Percentiles rank a stretch among this genome's conserved stretches.
Conservation (phyloP, 2,888 invertebrate species). For the Salticus scenicus region DNA sequence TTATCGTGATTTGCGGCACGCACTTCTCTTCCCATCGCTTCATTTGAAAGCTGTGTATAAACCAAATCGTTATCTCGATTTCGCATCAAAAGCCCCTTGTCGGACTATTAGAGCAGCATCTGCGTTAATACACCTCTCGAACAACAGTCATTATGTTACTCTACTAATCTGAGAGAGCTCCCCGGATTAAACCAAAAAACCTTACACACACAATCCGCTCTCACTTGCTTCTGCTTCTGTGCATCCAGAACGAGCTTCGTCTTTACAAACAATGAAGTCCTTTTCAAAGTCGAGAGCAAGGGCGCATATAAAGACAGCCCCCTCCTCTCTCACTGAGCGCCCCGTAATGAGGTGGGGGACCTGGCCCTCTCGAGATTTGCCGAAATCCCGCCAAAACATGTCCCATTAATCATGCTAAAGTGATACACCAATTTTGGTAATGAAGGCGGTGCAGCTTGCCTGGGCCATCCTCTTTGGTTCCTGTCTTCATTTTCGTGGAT, state of each 20-base stretch:
- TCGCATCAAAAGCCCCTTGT: conserved; percentile 15
- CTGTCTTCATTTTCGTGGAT: conserved; percentile 55
- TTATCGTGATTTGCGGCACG: too few species aligned
- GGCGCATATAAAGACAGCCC: conserved; percentile 53
- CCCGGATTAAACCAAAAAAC: conserved; percentile 14
- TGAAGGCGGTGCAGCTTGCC: conserved; percentile 46
- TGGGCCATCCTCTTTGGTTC: conserved; percentile 17
- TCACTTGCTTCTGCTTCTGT: conserved; percentile 1
- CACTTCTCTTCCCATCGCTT: neutral
- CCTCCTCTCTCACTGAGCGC: conserved; percentile 49
- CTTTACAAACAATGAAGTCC: conserved; percentile 55
- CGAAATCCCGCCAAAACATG: conserved; percentile 67
- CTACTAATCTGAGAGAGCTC: conserved; percentile 4
- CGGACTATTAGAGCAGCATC: conserved; percentile 10
- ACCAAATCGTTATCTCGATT: neutral
- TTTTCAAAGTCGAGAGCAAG: conserved; percentile 51
- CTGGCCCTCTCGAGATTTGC: conserved; percentile 57
- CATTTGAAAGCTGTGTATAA: neutral
- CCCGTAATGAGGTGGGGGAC: conserved; percentile 59
- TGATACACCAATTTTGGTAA: conserved; percentile 68
- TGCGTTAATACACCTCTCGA: conserved; percentile 18
- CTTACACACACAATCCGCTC: conserved; percentile 6
- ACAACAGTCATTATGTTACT: conserved; percentile 26
- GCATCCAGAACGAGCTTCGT: neutral
- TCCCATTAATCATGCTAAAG: conserved; percentile 68